Evolutionary conservation across 2,797 vertebrate species (phyloP), one percentile per base, ranked within the genome.

Genomic region (Catostomus latipinnis): DNA sequence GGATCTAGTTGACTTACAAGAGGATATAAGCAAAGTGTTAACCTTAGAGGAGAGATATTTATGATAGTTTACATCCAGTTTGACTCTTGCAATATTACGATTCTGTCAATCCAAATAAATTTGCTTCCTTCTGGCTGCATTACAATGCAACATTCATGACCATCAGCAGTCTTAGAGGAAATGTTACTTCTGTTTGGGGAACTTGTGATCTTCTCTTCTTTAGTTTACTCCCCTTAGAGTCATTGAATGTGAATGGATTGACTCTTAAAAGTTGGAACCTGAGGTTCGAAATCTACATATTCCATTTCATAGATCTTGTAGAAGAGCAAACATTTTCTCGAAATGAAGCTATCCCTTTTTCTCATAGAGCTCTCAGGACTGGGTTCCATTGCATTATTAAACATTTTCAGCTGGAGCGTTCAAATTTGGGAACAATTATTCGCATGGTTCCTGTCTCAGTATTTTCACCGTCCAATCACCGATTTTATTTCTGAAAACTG

Each of bases 351-450:
- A 74, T 34, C 34, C 18, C 60, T 13, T 62, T 14, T 52, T 63
- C 46, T 48, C 58, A 63, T 13, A 16, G 18, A 74, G 58, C 72
- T 53, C 72, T 63, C 58, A 53, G 48, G 6, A 54, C 61, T 18
- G 61, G 50, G 61, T 10, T 66, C 50, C 65, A 14, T 58, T 76
- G 74, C 63, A 53, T 60, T 73, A 75, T 76, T 76, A 66, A 76
- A 69, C 22, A 1, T 22, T 22, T 22, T 2, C 22, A 22, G 22
- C 22, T 2, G 2, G 22, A 22, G 22, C 2, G 22, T 22, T 22
- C 22, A 22, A 22, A 22, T 22, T 22, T 22, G 22, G 22, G 22
- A 22, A 22, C 22, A 22, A 22, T 22, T 22, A 22, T 22, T 22
- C 22, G 1, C 22, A 22, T 22, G 22, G 22, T 22, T 22, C 22